Evolutionary conservation across 2,888 invertebrate species (phyloP).

Genomic region (Timema cristinae): DNA sequence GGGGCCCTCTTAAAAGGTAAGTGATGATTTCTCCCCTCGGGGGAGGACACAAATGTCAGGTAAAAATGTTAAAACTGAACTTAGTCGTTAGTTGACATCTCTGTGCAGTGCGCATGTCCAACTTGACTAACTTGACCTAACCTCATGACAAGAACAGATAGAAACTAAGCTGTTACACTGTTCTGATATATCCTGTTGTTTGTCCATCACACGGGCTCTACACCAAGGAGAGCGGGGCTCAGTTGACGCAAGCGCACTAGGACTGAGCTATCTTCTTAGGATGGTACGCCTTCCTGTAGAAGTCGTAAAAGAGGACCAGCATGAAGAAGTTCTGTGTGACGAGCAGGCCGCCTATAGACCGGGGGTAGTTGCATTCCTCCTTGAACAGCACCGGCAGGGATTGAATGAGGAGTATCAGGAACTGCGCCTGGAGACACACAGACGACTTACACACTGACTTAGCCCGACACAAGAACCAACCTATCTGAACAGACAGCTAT

Average conservation of each 20-base stretch:
- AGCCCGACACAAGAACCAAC: too few relatives aligned
- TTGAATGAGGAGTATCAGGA: conserved; percentile 56
- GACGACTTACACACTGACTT: too few relatives aligned
- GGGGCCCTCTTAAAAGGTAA: too few relatives aligned
- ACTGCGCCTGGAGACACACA: conserved; percentile 53
- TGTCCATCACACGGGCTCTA: neutral
- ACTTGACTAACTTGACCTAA: too few relatives aligned
- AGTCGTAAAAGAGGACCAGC: conserved; percentile 61
- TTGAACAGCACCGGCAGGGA: conserved; percentile 48
- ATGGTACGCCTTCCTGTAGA: conserved; percentile 62
- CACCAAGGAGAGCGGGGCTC: neutral
- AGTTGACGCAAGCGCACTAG: neutral
- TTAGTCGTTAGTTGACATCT: too few relatives aligned
- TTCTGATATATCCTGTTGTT: neutral
- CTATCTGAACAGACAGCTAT: too few relatives aligned
- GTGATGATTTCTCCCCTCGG: too few relatives aligned
- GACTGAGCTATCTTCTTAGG: conserved; percentile 21
- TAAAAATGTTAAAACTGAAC: too few relatives aligned
- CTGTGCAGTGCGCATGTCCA: too few relatives aligned
- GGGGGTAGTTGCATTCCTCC: conserved; percentile 57
- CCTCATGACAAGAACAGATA: too few relatives aligned
- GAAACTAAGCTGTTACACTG: too few relatives aligned
- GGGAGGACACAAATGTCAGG: too few relatives aligned
- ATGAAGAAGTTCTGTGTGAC: conserved; percentile 63
- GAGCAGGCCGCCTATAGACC: conserved; percentile 42